Conservation (phyloP, 2,113 vertebrate genomes). For the Myodes glareolus region DNA sequence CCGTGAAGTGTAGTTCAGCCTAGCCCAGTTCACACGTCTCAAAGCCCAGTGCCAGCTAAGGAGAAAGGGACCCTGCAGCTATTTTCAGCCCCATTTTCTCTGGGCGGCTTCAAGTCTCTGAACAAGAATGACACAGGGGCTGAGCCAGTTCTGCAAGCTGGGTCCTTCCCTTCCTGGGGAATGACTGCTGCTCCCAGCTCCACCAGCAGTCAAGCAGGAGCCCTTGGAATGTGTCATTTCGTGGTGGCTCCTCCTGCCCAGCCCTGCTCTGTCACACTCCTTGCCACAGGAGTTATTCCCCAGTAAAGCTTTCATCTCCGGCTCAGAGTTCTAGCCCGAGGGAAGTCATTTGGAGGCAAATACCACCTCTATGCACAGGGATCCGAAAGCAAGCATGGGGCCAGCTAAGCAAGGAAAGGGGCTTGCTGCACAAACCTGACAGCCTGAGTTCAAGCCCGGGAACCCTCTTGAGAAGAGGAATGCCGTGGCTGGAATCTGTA, state of each 20-base stretch:
- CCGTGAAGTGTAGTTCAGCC: not conserved
- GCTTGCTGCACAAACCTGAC: too few relatives aligned
- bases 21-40: not conserved
- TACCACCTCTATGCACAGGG: not conserved
- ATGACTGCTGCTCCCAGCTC: not conserved
- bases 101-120: not conserved
- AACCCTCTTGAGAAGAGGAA: not conserved
- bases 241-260: not conserved
- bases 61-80: not conserved
- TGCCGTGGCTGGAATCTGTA: not conserved
- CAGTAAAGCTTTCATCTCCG: not conserved
- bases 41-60: not conserved
- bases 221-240: not conserved
- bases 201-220: not conserved
- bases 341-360: conserved; percentile 8
- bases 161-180: not conserved
- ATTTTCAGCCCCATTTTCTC: not conserved
- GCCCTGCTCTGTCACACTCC: not conserved
- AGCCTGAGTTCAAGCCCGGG: not conserved
- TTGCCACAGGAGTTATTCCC: not conserved
- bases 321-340: not conserved
- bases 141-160: not conserved
- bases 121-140: not conserved
- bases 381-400: not conserved
- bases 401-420: not conserved